Percentiles rank a stretch among this genome's conserved stretches.
Evolutionary conservation across 2,113 vertebrate species (phyloP).

Genomic region (Cnemophilus loriae): DNA sequence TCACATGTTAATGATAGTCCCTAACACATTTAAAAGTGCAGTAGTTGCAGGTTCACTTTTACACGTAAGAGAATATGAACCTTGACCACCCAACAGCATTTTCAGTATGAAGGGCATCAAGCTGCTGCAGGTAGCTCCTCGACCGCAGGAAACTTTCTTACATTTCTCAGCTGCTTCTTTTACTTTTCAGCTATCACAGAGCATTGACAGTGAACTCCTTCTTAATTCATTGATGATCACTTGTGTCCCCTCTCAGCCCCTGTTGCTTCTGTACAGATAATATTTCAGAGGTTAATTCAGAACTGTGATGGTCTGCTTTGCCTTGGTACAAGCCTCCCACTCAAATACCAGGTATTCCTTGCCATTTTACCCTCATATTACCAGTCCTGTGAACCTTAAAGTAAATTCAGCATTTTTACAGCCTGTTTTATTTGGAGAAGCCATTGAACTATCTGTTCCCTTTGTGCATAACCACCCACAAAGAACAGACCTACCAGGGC

Average conservation of each 20-base stretch:
- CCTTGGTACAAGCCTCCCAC: background rate
- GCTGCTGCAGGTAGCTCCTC: background rate
- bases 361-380: background rate
- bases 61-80: background rate
- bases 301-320: background rate
- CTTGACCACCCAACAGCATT: background rate
- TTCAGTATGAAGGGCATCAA: background rate
- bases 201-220: background rate
- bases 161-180: background rate
- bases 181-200: background rate
- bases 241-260: background rate
- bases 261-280: fast-evolving
- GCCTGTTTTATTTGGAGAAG: background rate
- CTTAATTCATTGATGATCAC: background rate
- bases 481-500: background rate
- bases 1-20: background rate
- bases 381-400: background rate
- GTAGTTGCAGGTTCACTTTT: background rate
- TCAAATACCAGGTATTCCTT: background rate
- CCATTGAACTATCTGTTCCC: background rate
- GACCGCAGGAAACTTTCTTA: background rate
- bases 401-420: background rate
- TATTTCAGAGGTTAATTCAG: background rate
- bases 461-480: background rate
- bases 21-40: background rate